phyloP scores from a whole-genome alignment of 2,113 vertebrate species.

The Ciconia stormi region DNA sequence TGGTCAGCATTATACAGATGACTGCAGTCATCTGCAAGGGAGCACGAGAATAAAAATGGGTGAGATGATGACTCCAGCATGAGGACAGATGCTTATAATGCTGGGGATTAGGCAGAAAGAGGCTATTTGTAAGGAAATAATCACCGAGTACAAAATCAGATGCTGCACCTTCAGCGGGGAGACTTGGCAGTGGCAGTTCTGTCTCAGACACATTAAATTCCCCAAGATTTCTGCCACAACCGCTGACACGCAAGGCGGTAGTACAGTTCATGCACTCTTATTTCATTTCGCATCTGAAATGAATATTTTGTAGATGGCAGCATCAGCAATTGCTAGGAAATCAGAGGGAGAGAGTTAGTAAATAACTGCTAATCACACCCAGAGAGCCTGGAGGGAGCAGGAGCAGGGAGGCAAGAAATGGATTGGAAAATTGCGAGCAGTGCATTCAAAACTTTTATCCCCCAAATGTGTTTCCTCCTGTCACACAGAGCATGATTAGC shows the following conservation, averaged over 20 bases:
- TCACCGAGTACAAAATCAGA: background rate
- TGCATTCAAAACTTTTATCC: background rate
- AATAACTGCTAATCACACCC: conserved; percentile 35
- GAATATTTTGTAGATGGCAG: conserved; percentile 21
- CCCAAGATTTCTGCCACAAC: background rate
- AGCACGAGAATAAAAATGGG: background rate
- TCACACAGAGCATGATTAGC: conserved; percentile 32
- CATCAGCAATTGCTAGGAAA: conserved; percentile 28
- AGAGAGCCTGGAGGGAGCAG: background rate
- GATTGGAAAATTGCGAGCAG: background rate
- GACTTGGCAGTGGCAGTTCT: background rate
- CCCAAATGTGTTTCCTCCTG: conserved; percentile 8
- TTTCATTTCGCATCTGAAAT: conserved; percentile 33
- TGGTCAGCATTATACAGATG: background rate
- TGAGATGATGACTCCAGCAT: background rate
- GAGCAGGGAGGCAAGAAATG: background rate
- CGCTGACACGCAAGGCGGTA: background rate
- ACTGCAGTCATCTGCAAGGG: background rate
- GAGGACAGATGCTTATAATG: background rate
- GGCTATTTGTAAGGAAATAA: conserved; percentile 1
- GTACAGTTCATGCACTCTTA: background rate
- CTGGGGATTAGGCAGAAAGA: background rate
- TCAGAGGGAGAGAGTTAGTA: background rate
- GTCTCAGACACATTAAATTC: background rate
- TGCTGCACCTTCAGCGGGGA: background rate